Evolutionary conservation across 2,113 vertebrate species (phyloP), one percentile per base, ranked within the genome.

Genomic region (Phylloscopus whistleri): DNA sequence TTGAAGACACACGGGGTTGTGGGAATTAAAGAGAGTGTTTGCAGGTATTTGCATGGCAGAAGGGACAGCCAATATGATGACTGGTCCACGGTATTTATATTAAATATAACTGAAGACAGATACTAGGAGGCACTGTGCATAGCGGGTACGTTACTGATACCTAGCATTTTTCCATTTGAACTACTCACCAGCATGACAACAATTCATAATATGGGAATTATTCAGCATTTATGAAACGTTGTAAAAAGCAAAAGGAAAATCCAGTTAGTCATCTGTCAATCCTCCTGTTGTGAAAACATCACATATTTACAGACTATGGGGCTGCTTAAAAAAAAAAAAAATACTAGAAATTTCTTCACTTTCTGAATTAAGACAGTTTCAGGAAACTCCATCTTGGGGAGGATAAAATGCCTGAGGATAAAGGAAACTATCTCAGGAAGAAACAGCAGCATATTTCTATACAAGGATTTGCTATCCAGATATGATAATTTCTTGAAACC

Each of bases 251-350:
- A 74, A 49, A 70, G 64, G 75, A 78, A 95, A 96, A 95, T 80
- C 52, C 88, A 93, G 60, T 78, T 86, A 92, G 76, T 95, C 68
- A 95, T 92, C 67, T 84, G 39, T 84, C 83, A 92, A 56, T 88
- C 79, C 35, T 85, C 44, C 52, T 88, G 31, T 67, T 75, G 60
- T 56, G 69, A 86, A 93, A 93, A 75, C 49, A 81, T 48, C 51
- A 46, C 8, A 52, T 70, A 56, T 51, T 49, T 55, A 87, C 52
- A 85, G 59, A 51, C 16, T 52, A 18, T 1, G 0, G 63, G n/a
- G 48, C 23, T 70, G 59, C 53, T 52, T 16, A 16, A 33, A 28
- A 75, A 76, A 90, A 68, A 64, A 30, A 16, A 20, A 18, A 4
- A 3, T 46, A 75, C 11, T 13, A 39, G 48, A 46, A 21, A 70